These are phyloP conservation scores for Lithophane socia DNA, from an alignment of 2,888 invertebrate genomes.

Conservation along the genomic window DNA sequence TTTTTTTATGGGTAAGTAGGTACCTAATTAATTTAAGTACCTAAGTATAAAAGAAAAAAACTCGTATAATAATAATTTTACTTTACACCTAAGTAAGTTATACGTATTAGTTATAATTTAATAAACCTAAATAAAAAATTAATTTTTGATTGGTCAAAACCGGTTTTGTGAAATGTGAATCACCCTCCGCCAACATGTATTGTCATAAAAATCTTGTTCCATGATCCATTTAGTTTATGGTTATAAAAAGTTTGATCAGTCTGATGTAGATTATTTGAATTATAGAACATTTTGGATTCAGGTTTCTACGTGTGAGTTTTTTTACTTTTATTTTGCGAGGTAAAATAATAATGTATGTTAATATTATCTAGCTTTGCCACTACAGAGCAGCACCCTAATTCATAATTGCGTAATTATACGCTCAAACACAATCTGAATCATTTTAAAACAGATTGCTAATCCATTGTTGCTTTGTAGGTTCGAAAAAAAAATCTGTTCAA, in stretches of 20 bases:
- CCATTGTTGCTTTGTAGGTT: too few relatives aligned
- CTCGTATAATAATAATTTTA: neutral
- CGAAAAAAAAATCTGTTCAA: too few relatives aligned
- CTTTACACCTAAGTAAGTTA: neutral
- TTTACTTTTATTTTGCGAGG: neutral
- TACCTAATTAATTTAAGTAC: too few relatives aligned
- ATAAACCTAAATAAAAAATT: neutral
- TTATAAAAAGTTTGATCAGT: slow-evolving; percentile 12
- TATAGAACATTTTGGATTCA: neutral
- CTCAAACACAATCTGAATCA: too few relatives aligned
- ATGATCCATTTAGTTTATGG: slow-evolving; percentile 13
- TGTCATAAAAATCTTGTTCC: slow-evolving; percentile 11
- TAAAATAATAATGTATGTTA: neutral
- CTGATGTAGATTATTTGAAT: slow-evolving; percentile 14
- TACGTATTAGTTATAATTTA: neutral
- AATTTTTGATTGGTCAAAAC: neutral
- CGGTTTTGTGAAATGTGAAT: slow-evolving; percentile 10
- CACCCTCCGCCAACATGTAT: neutral
- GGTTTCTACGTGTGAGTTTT: neutral
- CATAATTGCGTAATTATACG: too few relatives aligned
- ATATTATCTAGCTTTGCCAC: neutral
- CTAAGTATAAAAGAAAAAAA: too few relatives aligned
- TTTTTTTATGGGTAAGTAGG: too few relatives aligned
- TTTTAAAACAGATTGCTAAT: too few relatives aligned
- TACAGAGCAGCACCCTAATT: neutral